Evolutionary conservation across 37 sponge, comb jelly and placozoan genomes (phyloP), one percentile per base, ranked within the genome.

Genomic region (Axinella damicornis): DNA sequence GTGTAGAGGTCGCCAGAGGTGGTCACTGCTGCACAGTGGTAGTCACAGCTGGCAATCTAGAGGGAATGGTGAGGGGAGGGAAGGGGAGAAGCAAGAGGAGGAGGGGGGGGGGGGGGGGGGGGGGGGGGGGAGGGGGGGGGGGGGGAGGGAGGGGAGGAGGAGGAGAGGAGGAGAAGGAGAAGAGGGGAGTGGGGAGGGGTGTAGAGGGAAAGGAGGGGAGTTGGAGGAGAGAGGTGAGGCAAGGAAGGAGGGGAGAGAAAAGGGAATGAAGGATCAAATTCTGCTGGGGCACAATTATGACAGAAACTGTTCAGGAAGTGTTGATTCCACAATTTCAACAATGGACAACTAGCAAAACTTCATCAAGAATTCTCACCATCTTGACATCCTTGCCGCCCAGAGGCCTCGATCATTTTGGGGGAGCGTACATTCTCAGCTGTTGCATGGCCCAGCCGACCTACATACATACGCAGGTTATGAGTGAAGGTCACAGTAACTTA

Each of bases 21-120:
- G 2, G 94, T 87, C 1, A 96, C 57, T 6, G 71, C 91, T 30
- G 94, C 96, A 67, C 88, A 89, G 82, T 96, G 96, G 22, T 81
- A 72, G 57, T 86, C 87, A 71, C 93, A 83, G 64, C 85, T 62
- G 14, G 93, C 80, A 39, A 95, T 65, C 87, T 95, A 37, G 46
- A 46, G 46, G 46, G 46, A 9, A 46, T 4, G 46, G 9, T 4
- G 9, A 9, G 9, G 9, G 46, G 9, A 9, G 46, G 9, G 9
- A 9, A 9, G 46, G 46, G 4, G 9, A 67, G 68, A 18, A 34
- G 5, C 34, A 24, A 34, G 27, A 12, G 46, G 40, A 38, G 71
- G 1, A 4, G 9, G 46, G 9, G 9, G 46, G 9, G 46, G 46
- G 9, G 46, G 46, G 46, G 9, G 46, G 46, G 9, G 46, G 9